These are phyloP conservation scores for Euzetes globulus DNA, from an alignment of 2,888 invertebrate species.

Conservation along the genomic window DNA sequence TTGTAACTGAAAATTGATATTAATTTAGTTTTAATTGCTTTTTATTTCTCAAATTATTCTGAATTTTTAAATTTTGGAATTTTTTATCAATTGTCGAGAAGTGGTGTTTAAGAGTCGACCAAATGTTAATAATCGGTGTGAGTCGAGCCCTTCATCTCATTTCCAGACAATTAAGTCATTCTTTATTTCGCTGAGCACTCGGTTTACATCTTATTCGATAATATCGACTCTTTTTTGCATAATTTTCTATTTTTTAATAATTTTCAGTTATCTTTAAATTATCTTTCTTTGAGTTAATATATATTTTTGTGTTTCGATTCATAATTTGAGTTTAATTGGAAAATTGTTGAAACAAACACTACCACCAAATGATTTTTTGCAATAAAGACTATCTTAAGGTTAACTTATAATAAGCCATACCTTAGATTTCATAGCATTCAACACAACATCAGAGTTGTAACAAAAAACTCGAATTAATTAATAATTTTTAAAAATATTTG, in stretches of 20 bases:
- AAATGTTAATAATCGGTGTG: neutral
- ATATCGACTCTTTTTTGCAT: neutral
- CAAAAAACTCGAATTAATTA: neutral
- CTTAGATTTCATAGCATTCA: neutral
- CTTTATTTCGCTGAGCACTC: neutral
- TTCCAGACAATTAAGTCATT: neutral
- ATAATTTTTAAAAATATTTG: neutral
- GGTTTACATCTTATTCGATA: too few species aligned
- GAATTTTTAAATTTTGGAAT: neutral
- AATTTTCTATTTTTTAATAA: neutral
- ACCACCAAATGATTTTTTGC: neutral
- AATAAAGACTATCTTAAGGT: neutral
- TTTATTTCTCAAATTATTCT: neutral
- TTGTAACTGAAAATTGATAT: neutral
- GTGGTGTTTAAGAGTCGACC: neutral
- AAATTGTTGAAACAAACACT: slow-evolving; percentile 1
- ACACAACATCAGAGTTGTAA: neutral
- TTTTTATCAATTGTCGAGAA: neutral
- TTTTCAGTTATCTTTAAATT: neutral
- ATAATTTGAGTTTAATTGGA: neutral
- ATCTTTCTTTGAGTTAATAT: neutral
- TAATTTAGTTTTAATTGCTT: neutral
- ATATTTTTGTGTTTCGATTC: neutral
- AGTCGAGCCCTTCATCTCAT: neutral
- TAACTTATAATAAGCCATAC: neutral